phyloP scores from a whole-genome alignment of 2,888 invertebrate species.

The Ophion ventricosus region DNA sequence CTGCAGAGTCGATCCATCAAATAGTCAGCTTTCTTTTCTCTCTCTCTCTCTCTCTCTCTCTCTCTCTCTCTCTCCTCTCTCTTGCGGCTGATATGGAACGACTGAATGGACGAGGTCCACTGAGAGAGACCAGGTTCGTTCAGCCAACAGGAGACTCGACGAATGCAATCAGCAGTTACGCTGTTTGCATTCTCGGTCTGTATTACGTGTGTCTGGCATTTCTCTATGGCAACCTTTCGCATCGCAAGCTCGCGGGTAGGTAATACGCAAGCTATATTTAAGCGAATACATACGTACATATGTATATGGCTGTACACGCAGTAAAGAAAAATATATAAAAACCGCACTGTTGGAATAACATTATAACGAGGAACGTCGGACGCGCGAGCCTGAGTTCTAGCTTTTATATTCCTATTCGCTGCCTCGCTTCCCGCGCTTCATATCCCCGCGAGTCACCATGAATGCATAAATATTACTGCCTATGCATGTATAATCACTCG shows the following conservation, averaged over 20 bases:
- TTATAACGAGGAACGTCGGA: slow-evolving; percentile 18
- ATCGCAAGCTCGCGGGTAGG: slow-evolving; percentile 10
- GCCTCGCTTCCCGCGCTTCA: background rate
- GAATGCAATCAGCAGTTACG: slow-evolving; percentile 41
- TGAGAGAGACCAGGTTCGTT: slow-evolving; percentile 20
- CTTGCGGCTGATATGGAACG: background rate
- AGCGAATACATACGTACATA: background rate
- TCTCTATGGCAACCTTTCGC: background rate
- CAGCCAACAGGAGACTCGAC: slow-evolving; percentile 25
- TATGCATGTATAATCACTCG: background rate
- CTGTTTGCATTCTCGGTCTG: slow-evolving; percentile 7
- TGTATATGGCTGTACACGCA: background rate
- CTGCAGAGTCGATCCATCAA: slow-evolving; percentile 71
- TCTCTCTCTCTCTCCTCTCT: background rate
- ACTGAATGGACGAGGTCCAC: slow-evolving; percentile 4
- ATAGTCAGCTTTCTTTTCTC: slow-evolving; percentile 53
- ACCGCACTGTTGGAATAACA: slow-evolving; percentile 38
- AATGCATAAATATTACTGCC: background rate
- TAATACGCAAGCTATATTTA: slow-evolving; percentile 3
- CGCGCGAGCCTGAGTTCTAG: background rate
- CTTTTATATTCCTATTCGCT: slow-evolving; percentile 8
- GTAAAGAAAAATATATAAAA: background rate
- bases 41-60: background rate
- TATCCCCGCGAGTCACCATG: background rate
- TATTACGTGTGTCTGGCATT: background rate